Base-by-base conservation (phyloP, 1,140 invertebrate genomes). In the Papilio dardanus region DNA sequence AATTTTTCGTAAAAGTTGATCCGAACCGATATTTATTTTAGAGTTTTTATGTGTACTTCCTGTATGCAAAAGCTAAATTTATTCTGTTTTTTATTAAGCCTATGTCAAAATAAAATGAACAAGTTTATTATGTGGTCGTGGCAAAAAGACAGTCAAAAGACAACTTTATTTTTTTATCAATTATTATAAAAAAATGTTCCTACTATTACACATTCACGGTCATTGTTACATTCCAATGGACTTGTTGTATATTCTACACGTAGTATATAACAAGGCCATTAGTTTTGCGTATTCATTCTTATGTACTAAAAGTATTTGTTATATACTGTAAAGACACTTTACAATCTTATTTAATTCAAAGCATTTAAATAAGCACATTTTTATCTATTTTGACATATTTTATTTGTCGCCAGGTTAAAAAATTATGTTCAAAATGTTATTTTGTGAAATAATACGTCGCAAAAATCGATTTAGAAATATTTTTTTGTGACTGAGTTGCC, bases 181-280 rank as follows among this genome's bases (percentile, higher is more conserved):
- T 33, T 73, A 50, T 58, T 8, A 58, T 50, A 73, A 73, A 73
- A 71, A 73, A 73, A 73, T 71, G 7, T 73, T 58, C 71, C 31
- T 31, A 73, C 69, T 71, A 66, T 75, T 76, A 77, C 75, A 76
- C 74, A 86, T 82, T 85, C 83, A 86, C 79, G 85, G 85, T 79
- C 85, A 81, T 81, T 84, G 81, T 79, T 82, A 86, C 83, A 86
- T 86, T 83, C 85, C 82, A 80, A 75, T 76, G 77, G 80, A 81
- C 74, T 79, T 79, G 71, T 84, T 80, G 58, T 73, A 73, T 81
- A 81, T 62, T 62, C 54, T 10, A 62, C 54, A 6, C 24, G 24
- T 62, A 28, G 21, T 79, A 83, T 81, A 79, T 79, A 79, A 80
- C 85, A 86, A 88, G 86, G 86, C 80, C 85, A 82, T 58, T 77